phyloP scores from a whole-genome alignment of 2,888 invertebrate genomes.

The Ophonus ardosiacus region DNA sequence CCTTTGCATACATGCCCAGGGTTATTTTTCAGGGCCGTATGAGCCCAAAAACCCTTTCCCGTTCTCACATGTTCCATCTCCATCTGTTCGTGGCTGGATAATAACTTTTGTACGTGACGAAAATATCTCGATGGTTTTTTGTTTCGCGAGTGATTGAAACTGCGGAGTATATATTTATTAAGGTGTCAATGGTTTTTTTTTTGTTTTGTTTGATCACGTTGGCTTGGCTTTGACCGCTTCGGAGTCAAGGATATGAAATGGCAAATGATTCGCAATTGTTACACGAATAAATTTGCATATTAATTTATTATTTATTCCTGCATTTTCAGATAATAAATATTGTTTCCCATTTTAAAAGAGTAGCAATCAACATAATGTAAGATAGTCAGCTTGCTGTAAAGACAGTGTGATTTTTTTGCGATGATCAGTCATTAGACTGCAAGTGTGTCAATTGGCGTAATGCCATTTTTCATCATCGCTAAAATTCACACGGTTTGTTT shows the following conservation, averaged over 20 bases:
- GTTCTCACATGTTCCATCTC: background rate
- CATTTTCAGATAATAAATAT: too few relatives aligned
- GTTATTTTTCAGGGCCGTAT: slow-evolving; percentile 18
- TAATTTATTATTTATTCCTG: background rate
- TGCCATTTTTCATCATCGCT: slow-evolving; percentile 19
- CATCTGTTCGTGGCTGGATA: background rate
- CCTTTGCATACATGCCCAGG: background rate
- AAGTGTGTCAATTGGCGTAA: slow-evolving; percentile 12
- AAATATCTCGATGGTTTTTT: slow-evolving; percentile 19
- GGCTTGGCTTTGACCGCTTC: slow-evolving; percentile 15
- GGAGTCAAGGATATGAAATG: slow-evolving; percentile 1
- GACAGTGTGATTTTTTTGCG: background rate
- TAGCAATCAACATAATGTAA: too few relatives aligned
- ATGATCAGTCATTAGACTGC: slow-evolving; percentile 17
- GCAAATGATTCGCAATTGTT: background rate
- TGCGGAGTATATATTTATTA: slow-evolving; percentile 13
- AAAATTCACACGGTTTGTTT: slow-evolving; percentile 14
- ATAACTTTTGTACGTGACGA: slow-evolving; percentile 2
- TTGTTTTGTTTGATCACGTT: slow-evolving; percentile 32
- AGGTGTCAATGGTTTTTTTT: slow-evolving; percentile 21
- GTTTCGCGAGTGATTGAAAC: slow-evolving; percentile 21
- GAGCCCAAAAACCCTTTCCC: background rate
- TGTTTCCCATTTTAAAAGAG: too few relatives aligned
- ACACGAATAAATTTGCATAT: background rate
- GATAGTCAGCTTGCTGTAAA: too few relatives aligned